phyloP scores from a whole-genome alignment of 2,797 vertebrate genomes.

The Tamandua tetradactyla region DNA sequence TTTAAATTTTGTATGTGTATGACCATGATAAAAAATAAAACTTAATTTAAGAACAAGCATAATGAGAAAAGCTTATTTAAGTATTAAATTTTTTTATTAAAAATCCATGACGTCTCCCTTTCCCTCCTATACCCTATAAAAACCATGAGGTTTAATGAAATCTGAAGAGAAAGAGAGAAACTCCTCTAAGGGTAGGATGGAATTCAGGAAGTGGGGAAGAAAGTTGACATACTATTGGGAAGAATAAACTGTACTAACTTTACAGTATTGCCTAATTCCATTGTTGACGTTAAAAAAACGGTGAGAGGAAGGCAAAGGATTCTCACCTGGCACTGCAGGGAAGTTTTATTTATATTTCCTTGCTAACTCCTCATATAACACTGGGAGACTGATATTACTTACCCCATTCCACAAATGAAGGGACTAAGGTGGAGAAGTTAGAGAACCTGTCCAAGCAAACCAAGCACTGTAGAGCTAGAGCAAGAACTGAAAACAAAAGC shows the following conservation, averaged over 20 bases:
- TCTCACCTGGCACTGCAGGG: background rate
- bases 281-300: background rate
- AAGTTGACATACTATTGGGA: background rate
- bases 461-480: background rate
- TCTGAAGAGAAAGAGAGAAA: background rate
- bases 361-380: background rate
- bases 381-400: background rate
- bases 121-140: background rate
- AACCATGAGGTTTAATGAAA: background rate
- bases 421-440: background rate
- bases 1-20: background rate
- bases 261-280: background rate
- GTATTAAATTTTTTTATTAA: background rate
- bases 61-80: background rate
- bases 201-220: background rate
- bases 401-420: background rate
- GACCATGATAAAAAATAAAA: background rate
- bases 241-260: background rate
- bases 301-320: background rate
- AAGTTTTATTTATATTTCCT: background rate
- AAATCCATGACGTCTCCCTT: background rate
- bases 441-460: background rate
- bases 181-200: background rate
- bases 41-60: background rate
- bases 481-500: background rate